Conservation (phyloP, 2,797 vertebrate genomes). For the Trachurus trachurus region DNA sequence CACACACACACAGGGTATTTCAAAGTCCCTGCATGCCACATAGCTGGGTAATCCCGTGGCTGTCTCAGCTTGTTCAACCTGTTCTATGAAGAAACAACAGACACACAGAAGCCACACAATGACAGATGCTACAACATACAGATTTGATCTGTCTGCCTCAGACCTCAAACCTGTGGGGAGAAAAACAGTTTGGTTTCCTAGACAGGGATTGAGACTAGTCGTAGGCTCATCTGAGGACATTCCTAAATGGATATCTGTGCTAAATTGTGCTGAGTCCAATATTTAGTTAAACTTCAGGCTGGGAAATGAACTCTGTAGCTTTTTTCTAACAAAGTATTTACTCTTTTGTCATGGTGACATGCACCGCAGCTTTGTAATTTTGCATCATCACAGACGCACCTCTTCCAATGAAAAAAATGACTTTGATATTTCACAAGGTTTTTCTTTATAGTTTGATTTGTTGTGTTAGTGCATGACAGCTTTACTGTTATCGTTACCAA, state of each 20-base stretch:
- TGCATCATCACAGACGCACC: too few relatives aligned
- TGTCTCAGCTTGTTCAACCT: constrained; percentile 73
- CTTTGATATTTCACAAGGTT: neutral
- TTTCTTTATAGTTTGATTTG: neutral
- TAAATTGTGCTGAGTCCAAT: constrained; percentile 15
- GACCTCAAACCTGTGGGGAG: constrained; percentile 3
- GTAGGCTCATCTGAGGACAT: neutral
- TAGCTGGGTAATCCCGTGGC: constrained; percentile 65
- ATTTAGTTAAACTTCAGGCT: neutral
- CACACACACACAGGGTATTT: constrained; percentile 49
- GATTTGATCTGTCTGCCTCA: constrained; percentile 31
- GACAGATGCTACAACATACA: constrained; percentile 28
- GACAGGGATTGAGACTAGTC: constrained; percentile 15
- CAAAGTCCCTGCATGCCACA: constrained; percentile 65
- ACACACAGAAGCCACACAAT: constrained; percentile 1
- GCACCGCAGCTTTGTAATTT: too few relatives aligned
- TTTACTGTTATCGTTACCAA: neutral
- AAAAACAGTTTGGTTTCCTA: constrained; percentile 15
- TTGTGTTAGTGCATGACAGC: neutral
- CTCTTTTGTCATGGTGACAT: too few relatives aligned
- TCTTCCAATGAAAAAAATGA: neutral
- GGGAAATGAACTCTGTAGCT: neutral
- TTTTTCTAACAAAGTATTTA: neutral
- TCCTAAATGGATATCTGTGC: constrained; percentile 7
- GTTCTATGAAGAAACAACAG: constrained; percentile 61